These are phyloP conservation scores for Enhydra lutris DNA, from an alignment of 2,113 vertebrate genomes.

Conservation along the genomic window DNA sequence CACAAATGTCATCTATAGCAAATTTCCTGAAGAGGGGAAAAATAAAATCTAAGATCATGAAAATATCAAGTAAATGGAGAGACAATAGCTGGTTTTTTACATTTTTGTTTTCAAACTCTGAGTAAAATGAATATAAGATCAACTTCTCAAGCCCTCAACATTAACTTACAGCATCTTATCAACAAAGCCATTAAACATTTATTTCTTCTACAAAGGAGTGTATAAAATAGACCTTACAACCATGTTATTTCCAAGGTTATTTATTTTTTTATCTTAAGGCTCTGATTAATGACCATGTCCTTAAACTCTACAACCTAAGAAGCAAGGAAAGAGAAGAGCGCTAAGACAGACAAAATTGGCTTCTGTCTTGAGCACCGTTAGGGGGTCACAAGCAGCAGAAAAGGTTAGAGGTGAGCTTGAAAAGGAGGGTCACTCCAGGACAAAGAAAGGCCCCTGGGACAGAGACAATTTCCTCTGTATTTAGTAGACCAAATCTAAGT, in stretches of 20 bases:
- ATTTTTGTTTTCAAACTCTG: background rate
- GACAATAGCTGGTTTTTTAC: background rate
- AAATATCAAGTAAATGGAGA: constrained; percentile 23
- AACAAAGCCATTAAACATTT: constrained; percentile 20
- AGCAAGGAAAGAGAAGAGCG: constrained; percentile 5
- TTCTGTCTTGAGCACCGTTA: background rate
- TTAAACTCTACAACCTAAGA: constrained; percentile 23
- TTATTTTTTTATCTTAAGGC: constrained; percentile 15
- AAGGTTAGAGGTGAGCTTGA: background rate
- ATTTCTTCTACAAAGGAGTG: constrained; percentile 21
- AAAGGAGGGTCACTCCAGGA: background rate
- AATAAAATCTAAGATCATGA: background rate
- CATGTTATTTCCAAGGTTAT: background rate
- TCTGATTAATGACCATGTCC: background rate
- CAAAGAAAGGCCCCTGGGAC: background rate
- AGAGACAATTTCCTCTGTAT: constrained; percentile 17
- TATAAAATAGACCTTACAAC: constrained; percentile 4
- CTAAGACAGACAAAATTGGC: background rate
- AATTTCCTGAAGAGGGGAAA: background rate
- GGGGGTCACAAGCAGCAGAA: background rate
- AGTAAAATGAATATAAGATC: background rate
- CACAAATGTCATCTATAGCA: background rate
- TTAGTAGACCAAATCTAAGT: constrained; percentile 51
- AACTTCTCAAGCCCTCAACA: background rate
- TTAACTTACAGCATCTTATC: background rate